Evolutionary conservation across 2,888 invertebrate species (phyloP).

Genomic region (Aquatica leii): DNA sequence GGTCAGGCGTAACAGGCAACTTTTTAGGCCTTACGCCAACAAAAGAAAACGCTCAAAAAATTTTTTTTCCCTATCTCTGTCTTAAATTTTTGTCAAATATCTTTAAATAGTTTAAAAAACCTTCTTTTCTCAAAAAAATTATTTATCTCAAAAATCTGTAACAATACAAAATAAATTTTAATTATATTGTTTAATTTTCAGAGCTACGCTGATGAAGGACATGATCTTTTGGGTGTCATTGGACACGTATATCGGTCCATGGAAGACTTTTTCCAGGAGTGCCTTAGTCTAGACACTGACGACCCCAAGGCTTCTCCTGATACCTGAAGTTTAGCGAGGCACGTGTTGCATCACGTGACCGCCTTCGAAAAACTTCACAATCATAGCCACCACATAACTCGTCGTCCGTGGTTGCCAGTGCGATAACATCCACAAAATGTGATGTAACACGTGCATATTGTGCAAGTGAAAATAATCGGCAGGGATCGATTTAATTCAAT

Average conservation of each 20-base stretch:
- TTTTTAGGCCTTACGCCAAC: too few species aligned
- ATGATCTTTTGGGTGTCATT: slow-evolving; percentile 81
- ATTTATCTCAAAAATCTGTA: too few species aligned
- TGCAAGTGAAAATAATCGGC: slow-evolving; percentile 36
- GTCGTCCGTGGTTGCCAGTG: slow-evolving; percentile 44
- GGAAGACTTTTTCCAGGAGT: slow-evolving; percentile 92
- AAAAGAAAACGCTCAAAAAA: too few species aligned
- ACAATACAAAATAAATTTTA: too few species aligned
- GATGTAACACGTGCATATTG: slow-evolving; percentile 31
- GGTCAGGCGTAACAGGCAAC: too few species aligned
- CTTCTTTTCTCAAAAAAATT: too few species aligned
- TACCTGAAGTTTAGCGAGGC: slow-evolving; percentile 47
- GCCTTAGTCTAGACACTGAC: slow-evolving; percentile 86
- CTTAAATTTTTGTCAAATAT: too few species aligned
- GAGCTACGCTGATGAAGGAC: slow-evolving; percentile 94
- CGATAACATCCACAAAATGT: slow-evolving; percentile 45
- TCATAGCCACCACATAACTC: slow-evolving; percentile 38
- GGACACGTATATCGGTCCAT: slow-evolving; percentile 93
- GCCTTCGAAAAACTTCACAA: slow-evolving; percentile 38
- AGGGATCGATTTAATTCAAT: slow-evolving; percentile 39
- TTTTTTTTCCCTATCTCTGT: too few species aligned
- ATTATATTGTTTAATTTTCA: slow-evolving; percentile 58
- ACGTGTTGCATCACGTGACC: slow-evolving; percentile 36
- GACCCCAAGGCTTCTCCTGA: slow-evolving; percentile 72
- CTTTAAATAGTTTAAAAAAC: too few species aligned